Evolutionary conservation across 2,888 invertebrate species (phyloP).

Genomic region (Melanostoma scalare): DNA sequence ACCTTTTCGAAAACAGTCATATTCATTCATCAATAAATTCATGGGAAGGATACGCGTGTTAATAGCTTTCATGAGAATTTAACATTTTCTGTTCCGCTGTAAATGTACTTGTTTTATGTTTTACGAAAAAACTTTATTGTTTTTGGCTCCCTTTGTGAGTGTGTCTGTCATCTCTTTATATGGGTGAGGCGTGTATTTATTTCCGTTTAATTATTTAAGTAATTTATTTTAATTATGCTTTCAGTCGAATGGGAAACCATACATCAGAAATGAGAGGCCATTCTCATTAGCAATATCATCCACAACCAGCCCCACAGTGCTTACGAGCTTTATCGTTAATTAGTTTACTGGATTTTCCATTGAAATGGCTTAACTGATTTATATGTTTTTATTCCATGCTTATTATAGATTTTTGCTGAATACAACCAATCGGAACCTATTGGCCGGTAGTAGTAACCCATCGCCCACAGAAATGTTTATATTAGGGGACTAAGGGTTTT

Average conservation of each 20-base stretch:
- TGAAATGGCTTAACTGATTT: conserved; percentile 15
- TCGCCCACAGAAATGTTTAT: no score
- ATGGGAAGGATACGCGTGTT: conserved; percentile 2
- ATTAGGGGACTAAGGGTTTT: no score
- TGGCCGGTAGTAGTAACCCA: neutral
- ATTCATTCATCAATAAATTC: neutral
- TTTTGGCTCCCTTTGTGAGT: no score
- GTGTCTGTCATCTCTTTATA: no score
- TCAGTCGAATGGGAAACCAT: conserved; percentile 7
- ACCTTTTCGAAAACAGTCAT: neutral
- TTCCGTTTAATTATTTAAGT: neutral
- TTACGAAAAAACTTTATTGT: no score
- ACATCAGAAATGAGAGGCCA: neutral
- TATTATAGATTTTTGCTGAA: neutral
- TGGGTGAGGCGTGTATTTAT: neutral
- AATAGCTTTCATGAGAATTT: neutral
- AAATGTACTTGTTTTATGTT: neutral
- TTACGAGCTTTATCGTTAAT: neutral
- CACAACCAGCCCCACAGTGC: neutral
- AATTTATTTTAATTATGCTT: conserved; percentile 16
- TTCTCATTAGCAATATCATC: neutral
- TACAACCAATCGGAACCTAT: neutral
- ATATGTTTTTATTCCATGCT: neutral
- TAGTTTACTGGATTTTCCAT: conserved; percentile 12
- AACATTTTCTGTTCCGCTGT: neutral